A percentile compares a stretch with the other conserved stretches of the same genome.
phyloP scores from a whole-genome alignment of 2,797 vertebrate genomes.

The Scarus forsteni region DNA sequence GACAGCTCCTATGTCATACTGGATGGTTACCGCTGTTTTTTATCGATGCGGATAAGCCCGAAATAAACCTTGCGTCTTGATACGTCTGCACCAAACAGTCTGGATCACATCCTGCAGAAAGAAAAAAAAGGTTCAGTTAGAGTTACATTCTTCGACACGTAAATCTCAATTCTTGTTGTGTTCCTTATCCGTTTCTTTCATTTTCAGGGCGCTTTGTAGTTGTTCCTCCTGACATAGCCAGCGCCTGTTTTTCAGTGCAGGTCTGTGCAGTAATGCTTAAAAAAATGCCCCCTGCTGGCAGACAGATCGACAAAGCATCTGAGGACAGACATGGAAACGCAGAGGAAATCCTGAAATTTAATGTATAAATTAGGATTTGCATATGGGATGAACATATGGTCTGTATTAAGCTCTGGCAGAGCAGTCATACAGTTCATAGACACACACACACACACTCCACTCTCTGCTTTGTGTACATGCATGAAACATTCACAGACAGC shows the following conservation, averaged over 20 bases:
- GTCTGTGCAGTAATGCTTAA: constrained; percentile 55
- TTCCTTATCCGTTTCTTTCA: constrained; percentile 6
- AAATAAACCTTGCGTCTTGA: constrained; percentile 34
- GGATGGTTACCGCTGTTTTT: constrained; percentile 51
- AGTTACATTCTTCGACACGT: constrained; percentile 2
- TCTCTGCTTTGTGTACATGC: constrained; percentile 52
- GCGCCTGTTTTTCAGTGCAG: constrained; percentile 56
- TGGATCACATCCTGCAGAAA: constrained; percentile 58
- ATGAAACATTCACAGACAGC: constrained; percentile 67
- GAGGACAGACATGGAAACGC: constrained; percentile 36
- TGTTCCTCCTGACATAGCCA: constrained; percentile 54
- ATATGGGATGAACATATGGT: constrained; percentile 24
- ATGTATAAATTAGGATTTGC: constrained; percentile 40
- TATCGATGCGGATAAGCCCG: constrained; percentile 36
- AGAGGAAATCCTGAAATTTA: constrained; percentile 49
- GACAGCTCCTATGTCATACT: constrained; percentile 7
- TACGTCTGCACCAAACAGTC: constrained; percentile 22
- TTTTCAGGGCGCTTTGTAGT: constrained; percentile 31
- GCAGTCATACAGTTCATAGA: constrained; percentile 38
- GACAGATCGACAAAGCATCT: constrained; percentile 63
- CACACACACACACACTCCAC: constrained; percentile 1
- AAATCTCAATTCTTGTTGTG: not conserved
- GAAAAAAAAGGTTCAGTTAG: constrained; percentile 37
- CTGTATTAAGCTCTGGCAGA: constrained; percentile 22
- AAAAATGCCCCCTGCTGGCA: constrained; percentile 79